These are phyloP conservation scores for Anthopleura sola DNA, from an alignment of 64 coral and sea anemone species.

Conservation along the genomic window DNA sequence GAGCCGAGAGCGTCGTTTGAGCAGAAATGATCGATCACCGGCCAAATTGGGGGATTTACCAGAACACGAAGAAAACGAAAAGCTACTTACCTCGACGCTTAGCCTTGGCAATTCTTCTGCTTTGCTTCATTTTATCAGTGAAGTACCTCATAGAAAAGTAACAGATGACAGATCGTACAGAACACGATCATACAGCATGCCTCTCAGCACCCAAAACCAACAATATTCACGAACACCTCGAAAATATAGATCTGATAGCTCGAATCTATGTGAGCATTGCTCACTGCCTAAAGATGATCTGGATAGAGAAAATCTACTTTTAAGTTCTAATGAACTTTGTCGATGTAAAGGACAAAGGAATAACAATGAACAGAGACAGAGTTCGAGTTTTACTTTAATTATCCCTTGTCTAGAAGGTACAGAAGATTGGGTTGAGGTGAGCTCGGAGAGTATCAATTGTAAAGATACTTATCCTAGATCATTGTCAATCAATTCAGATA, in stretches of 20 bases:
- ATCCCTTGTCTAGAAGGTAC: constrained; percentile 33
- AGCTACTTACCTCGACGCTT: not conserved
- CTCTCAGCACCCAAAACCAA: constrained; percentile 28
- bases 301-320: not conserved
- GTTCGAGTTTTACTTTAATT: constrained; percentile 55
- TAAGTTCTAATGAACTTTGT: not conserved
- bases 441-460: constrained; percentile 47
- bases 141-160: too few relatives aligned
- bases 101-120: not conserved
- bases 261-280: constrained; percentile 36
- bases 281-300: constrained; percentile 40
- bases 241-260: constrained; percentile 41
- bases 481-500: not conserved
- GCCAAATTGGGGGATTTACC: constrained; percentile 58
- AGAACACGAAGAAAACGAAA: constrained; percentile 65
- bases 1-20: constrained; percentile 51
- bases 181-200: constrained; percentile 64
- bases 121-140: too few relatives aligned
- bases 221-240: not conserved
- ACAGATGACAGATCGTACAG: not conserved
- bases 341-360: not conserved
- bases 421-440: constrained; percentile 38
- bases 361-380: not conserved
- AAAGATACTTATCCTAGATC: not conserved
- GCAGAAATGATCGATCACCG: constrained; percentile 51